These are phyloP conservation scores for Propithecus deckenii DNA, from an alignment of 2,797 vertebrate species.

Conservation along the genomic window DNA sequence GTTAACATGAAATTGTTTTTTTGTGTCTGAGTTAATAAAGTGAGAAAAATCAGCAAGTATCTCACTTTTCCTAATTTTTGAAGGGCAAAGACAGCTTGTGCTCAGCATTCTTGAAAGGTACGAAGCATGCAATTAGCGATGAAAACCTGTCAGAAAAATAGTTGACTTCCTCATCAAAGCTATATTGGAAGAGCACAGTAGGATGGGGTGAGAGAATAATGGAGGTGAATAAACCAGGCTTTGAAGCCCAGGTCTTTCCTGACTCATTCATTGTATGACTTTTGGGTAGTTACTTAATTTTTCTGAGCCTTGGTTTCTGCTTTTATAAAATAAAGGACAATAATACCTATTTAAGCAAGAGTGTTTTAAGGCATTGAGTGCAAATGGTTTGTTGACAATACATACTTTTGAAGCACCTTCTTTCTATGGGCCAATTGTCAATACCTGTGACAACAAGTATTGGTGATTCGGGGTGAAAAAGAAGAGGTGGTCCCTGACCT, in stretches of 20 bases:
- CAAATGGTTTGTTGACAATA: background rate
- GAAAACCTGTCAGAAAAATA: background rate
- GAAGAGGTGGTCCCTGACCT: background rate
- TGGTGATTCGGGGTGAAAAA: background rate
- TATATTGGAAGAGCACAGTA: background rate
- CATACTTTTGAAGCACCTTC: background rate
- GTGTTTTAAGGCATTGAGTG: background rate
- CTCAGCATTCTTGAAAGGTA: background rate
- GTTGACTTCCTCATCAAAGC: background rate
- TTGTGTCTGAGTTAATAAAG: background rate
- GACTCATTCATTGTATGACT: background rate
- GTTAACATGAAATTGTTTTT: background rate
- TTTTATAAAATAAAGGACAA: background rate
- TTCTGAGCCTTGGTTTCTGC: background rate
- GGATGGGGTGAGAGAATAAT: no score
- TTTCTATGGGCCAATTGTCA: background rate
- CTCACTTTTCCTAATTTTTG: background rate
- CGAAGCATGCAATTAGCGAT: background rate
- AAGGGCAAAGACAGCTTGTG: background rate
- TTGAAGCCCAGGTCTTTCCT: background rate
- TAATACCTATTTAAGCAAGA: background rate
- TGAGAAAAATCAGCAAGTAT: background rate
- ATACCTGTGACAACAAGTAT: background rate
- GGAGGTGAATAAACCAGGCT: background rate
- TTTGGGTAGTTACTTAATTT: background rate